A percentile compares a stretch with the other conserved stretches of the same genome.
Conservation (phyloP, 2,113 vertebrate species). For the Pampusana beccarii region DNA sequence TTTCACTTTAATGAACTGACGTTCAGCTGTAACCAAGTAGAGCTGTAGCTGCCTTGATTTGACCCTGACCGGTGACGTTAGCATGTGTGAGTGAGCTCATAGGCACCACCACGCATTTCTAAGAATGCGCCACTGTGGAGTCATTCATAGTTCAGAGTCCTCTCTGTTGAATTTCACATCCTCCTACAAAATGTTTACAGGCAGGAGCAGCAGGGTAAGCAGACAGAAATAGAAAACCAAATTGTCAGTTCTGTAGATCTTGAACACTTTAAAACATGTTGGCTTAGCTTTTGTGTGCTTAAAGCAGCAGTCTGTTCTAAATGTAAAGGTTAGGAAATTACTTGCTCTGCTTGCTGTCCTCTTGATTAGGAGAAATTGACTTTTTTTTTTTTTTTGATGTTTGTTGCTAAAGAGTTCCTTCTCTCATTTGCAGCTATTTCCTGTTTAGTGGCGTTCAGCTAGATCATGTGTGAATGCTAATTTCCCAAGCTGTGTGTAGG, state of each 20-base stretch:
- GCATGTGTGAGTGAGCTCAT: slow-evolving; percentile 22
- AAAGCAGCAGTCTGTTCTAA: slow-evolving; percentile 30
- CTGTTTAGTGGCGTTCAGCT: background rate
- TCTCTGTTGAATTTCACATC: slow-evolving; percentile 53
- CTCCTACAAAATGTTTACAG: slow-evolving; percentile 55
- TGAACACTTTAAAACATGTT: slow-evolving; percentile 4
- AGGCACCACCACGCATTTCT: slow-evolving; percentile 32
- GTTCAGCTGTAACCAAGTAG: background rate
- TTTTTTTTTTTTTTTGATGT: background rate
- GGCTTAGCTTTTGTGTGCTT: slow-evolving; percentile 53
- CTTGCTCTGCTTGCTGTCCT: slow-evolving; percentile 15
- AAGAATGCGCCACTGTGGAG: slow-evolving; percentile 10
- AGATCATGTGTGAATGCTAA: background rate
- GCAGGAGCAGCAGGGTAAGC: slow-evolving; percentile 39
- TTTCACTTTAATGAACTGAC: background rate
- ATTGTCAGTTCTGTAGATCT: slow-evolving; percentile 55
- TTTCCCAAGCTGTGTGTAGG: slow-evolving; percentile 1
- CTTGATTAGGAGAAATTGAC: background rate
- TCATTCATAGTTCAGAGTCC: slow-evolving; percentile 35
- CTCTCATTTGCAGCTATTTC: background rate
- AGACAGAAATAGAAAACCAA: slow-evolving; percentile 66
- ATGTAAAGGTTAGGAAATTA: slow-evolving; percentile 13
- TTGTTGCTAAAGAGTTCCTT: slow-evolving; percentile 11
- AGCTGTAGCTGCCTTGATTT: background rate
- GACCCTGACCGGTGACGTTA: background rate